phyloP scores from a whole-genome alignment of 2,888 invertebrate species.

The Drosophila subsilvestris region DNA sequence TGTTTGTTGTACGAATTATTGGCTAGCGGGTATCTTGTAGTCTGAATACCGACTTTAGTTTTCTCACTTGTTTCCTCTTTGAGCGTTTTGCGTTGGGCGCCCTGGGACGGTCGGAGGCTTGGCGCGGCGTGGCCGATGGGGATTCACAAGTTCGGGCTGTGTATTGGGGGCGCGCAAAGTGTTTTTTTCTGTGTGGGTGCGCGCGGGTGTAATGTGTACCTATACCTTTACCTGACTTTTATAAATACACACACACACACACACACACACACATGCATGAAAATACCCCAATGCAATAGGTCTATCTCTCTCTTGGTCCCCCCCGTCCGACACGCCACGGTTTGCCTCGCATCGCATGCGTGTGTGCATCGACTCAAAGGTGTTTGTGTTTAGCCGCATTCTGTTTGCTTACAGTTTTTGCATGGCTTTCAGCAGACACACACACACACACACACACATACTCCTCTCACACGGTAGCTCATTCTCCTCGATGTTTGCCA shows the following conservation, averaged over 20 bases:
- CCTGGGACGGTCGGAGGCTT: background rate
- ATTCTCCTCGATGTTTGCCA: constrained; percentile 56
- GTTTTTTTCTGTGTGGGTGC: constrained; percentile 36
- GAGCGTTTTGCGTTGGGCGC: constrained; percentile 30
- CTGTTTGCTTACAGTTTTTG: constrained; percentile 78
- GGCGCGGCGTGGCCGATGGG: constrained; percentile 25
- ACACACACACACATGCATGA: too few species aligned
- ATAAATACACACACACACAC: constrained; percentile 55
- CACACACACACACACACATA: constrained; percentile 31
- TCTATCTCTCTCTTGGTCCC: constrained; percentile 13
- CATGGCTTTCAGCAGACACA: constrained; percentile 64
- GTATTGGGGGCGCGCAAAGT: constrained; percentile 75
- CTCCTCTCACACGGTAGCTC: constrained; percentile 35
- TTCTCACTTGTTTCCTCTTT: constrained; percentile 44
- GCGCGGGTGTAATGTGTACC: constrained; percentile 1
- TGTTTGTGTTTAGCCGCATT: constrained; percentile 76
- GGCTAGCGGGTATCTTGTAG: background rate
- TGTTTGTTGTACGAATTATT: background rate
- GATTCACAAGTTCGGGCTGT: constrained; percentile 49
- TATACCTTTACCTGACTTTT: constrained; percentile 56
- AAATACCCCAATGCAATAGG: constrained; percentile 19
- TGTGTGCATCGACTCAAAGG: constrained; percentile 71
- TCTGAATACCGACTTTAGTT: background rate
- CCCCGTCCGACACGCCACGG: background rate
- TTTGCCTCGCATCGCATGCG: background rate